Evolutionary conservation across 2,888 invertebrate species (phyloP), one percentile per base, ranked within the genome.

Genomic region (Eurytoma adleriae): DNA sequence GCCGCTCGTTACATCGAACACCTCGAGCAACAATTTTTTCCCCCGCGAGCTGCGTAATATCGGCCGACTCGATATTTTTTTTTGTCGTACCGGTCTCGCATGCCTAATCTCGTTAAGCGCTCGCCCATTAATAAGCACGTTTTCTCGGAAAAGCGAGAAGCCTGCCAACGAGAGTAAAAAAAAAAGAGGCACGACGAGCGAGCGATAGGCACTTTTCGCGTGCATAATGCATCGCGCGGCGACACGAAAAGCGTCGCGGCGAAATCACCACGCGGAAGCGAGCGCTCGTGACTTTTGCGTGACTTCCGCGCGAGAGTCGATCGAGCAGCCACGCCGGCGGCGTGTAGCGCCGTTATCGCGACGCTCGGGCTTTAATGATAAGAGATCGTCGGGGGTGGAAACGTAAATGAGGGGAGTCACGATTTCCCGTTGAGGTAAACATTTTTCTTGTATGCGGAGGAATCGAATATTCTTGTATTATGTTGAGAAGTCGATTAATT

Each of bases 121-220:
- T 61, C 52, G 52, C 20, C 40, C 74, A 67, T 74, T 74, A 74
- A 67, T 74, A 74, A 67, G 24, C 24, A 50, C 30, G 40, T 64
- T 72, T 54, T 54, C 13, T 52, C 27, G 52, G 50, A 24, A 71
- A 61, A 71, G 27, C 16, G 16, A 27, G 61, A 71, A 71, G 24
- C 10, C 14, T 27, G 30, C 2, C 16, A 13, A 64, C 54, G 24
- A 27, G 62, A 18, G 50, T 1, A 67, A 61, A 59, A 40, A 40
- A 54, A 64, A 54, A 14, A 20, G 64, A 50, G 3, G 67, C 5
- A 13, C 54, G 54, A n/a, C 54, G n/a, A 54, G 16, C 64, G 64
- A 69, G 56, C 69, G 24, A 69, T 52, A 27, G 30, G 16, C 16
- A 16, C 3, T 62, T 62, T 62, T 27, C 27, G 30, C 62, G 30